Base-by-base conservation (phyloP, 92 coral and sea anemone species). In the Paragorgia papillata region DNA sequence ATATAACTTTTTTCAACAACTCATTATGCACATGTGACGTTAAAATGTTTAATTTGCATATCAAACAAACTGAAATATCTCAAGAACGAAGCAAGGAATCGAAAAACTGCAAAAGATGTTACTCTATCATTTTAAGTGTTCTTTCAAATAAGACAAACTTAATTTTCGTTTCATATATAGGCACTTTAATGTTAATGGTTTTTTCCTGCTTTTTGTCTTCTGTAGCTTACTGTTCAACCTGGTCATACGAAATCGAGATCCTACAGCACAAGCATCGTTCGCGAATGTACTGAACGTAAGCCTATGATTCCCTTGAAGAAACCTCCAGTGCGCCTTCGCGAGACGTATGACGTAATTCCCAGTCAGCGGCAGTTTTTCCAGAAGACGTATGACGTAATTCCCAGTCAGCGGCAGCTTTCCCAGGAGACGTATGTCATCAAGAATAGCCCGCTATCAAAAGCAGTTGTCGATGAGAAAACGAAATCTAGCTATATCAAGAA, bases 241-340 rank as follows among this genome's bases (percentile, higher is more conserved):
- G 51, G 10, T 29, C 64, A 43, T 22, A 25, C 51, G 53, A 71
- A 71, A 71, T 32, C 9, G 27, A 57, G 78, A 21, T 31, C 78
- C 14, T 71, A 71, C 64, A 71, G 78, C 26, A 71, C 78, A 28
- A 55, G 78, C 15, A 53, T 53, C 48, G 63, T 71, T 27, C 78
- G 78, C 24, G 78, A 71, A 24, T 18, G 50, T 25, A 64, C 48
- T 41, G 64, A 71, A 14, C 63, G 63, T 9, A 12, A 21, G 15
- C 62, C 62, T 1, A 6, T 64, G 71, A 53, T 31, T 18, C 65
- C 62, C 22, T 22, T 71, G 51, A 58, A 37, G 50, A 53, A 39
- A 32, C 78, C 13, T 27, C 29, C 39, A 27, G 48, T 7, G 44
- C 21, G 22, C 26, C 64, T 71, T 26, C 14, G 51, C 7, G 78